These are phyloP conservation scores for Eutolmus rufibarbis DNA, from an alignment of 2,888 invertebrate genomes.

Conservation along the genomic window DNA sequence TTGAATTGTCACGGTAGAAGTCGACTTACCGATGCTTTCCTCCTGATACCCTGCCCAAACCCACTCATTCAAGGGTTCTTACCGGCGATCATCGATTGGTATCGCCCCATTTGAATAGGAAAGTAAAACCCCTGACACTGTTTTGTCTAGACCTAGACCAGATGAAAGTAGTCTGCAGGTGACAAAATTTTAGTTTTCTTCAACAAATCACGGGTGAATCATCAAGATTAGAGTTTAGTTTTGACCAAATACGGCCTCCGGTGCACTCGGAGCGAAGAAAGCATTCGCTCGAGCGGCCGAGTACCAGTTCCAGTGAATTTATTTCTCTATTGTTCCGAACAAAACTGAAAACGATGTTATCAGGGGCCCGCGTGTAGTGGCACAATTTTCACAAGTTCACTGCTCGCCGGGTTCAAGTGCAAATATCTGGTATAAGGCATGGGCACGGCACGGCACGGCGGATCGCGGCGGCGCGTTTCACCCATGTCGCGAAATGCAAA, in stretches of 20 bases:
- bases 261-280: constrained; percentile 26
- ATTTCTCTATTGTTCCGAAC: constrained; percentile 47
- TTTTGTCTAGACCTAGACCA: constrained; percentile 31
- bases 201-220: constrained; percentile 38
- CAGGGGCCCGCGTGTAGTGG: constrained; percentile 41
- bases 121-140: constrained; percentile 21
- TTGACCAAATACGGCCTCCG: constrained; percentile 47
- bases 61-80: constrained; percentile 23
- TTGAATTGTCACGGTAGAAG: not conserved
- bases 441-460: not conserved
- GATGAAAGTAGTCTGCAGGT: constrained; percentile 34
- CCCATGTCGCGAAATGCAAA: constrained; percentile 13
- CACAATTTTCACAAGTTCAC: constrained; percentile 45
- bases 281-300: constrained; percentile 7
- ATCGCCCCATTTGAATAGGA: constrained; percentile 21
- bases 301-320: constrained; percentile 46
- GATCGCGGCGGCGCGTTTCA: not conserved
- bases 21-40: not conserved
- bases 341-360: constrained; percentile 46
- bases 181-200: constrained; percentile 38
- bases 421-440: constrained; percentile 10
- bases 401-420: constrained; percentile 36
- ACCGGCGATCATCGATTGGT: not conserved
- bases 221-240: constrained; percentile 42
- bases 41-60: not conserved